These are phyloP conservation scores for Polymixis lichenea DNA, from an alignment of 2,888 invertebrate species.

Conservation along the genomic window DNA sequence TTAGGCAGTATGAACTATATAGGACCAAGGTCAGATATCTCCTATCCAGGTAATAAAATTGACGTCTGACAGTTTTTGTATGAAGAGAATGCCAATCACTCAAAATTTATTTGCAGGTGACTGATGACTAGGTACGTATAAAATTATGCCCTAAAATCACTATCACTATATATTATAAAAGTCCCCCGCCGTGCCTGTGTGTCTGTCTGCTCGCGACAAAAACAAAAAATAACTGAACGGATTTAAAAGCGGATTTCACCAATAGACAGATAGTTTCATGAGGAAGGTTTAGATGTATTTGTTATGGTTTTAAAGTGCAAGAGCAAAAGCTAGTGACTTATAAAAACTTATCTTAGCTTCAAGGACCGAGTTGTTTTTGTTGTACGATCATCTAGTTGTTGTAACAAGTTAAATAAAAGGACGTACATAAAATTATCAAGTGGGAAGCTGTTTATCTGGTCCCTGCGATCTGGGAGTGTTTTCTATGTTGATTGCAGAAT, in stretches of 20 bases:
- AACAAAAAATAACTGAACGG: too few species aligned
- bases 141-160: too few species aligned
- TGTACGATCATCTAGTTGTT: conserved; percentile 25
- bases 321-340: too few species aligned
- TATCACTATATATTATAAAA: too few species aligned
- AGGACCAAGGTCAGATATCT: not conserved
- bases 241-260: too few species aligned
- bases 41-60: not conserved
- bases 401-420: conserved; percentile 54
- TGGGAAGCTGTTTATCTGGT: conserved; percentile 36
- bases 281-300: too few species aligned
- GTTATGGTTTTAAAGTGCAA: too few species aligned
- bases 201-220: too few species aligned
- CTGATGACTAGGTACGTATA: too few species aligned
- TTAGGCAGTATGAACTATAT: not conserved
- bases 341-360: not conserved
- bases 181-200: too few species aligned
- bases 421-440: conserved; percentile 28
- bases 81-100: not conserved
- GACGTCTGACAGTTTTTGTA: not conserved
- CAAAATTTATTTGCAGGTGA: not conserved
- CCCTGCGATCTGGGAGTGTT: conserved; percentile 18
- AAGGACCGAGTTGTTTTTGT: conserved; percentile 17
- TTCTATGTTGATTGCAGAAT: conserved; percentile 17
- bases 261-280: too few species aligned